Evolutionary conservation across 2,797 vertebrate species (phyloP), one percentile per base, ranked within the genome.

Genomic region (Spinus olivaceus): DNA sequence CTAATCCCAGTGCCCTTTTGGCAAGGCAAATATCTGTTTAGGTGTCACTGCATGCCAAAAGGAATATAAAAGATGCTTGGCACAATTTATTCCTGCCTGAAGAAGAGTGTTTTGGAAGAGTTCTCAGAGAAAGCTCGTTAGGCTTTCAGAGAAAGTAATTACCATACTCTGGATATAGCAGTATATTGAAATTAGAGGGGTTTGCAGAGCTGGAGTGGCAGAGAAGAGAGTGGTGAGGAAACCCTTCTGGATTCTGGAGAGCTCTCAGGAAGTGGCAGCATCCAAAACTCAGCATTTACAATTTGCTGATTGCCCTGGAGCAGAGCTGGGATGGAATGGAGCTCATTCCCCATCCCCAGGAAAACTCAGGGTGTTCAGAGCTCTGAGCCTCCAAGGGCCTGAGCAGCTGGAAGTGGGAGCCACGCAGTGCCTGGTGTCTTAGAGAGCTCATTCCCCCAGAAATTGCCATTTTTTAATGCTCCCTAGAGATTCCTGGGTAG

Each of bases 301-400:
- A 54, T 79, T n/a, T 94, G 46, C 27, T 57, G 63, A 7, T 84
- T 61, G 50, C 47, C 30, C 24, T 42, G 35, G 30, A 49, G 27
- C 35, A 51, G 0, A 0, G 1, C 2, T 12, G 21, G 8, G 25
- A 25, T 4, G 0, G 61, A 23, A 49, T 60, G 32, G n/a, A 92
- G 56, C 21, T 64, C 23, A 13, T 49, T 74, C 35, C 33, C 27
- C 50, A 46, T 22, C 17, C 59, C 41, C 53, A 77, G 91, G 46
- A 63, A 66, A 39, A 35, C 47, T 27, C 2, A 2, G 41, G 28
- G 19, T 24, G 32, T 4, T 37, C 53, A 74, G 56, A 81, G 9
- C 30, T 67, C 63, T 50, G 35, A 83, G 66, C n/a, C 28, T 83
- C 39, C 32, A 28, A 27, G 33, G 49, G 7, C 16, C 28, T 72